phyloP scores from a whole-genome alignment of 2,888 invertebrate genomes.

The Anthophora plumipes region DNA sequence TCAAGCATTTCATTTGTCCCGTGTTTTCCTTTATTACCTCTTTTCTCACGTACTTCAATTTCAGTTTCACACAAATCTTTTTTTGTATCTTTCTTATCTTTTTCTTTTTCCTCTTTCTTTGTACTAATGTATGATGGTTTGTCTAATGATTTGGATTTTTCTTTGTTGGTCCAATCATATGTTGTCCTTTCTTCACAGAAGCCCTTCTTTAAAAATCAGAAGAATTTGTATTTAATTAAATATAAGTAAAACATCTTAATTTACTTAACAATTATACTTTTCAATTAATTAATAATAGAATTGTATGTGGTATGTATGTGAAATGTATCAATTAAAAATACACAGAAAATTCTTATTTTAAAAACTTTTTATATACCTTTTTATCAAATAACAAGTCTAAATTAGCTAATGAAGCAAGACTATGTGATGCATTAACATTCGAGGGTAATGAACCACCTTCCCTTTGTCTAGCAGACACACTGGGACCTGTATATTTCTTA shows the following conservation, averaged over 20 bases:
- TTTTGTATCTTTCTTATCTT: conserved; percentile 78
- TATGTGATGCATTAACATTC: conserved; percentile 86
- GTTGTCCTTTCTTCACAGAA: conserved; percentile 80
- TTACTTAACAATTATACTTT: no score
- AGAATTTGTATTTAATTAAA: conserved; percentile 20
- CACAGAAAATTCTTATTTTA: background rate
- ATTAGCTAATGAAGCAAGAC: conserved; percentile 80
- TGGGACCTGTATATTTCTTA: conserved; percentile 80
- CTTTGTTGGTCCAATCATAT: conserved; percentile 83
- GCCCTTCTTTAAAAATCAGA: conserved; percentile 73
- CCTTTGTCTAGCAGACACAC: conserved; percentile 86
- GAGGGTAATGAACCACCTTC: conserved; percentile 89
- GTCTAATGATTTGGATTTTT: conserved; percentile 82
- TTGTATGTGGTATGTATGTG: no score
- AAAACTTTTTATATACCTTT: conserved; percentile 74
- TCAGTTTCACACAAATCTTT: conserved; percentile 71
- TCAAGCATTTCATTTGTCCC: conserved; percentile 83
- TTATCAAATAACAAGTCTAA: conserved; percentile 82
- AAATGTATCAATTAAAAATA: no score
- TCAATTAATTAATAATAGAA: no score
- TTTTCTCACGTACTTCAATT: conserved; percentile 73
- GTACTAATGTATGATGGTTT: conserved; percentile 78
- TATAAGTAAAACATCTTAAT: background rate
- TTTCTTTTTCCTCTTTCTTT: conserved; percentile 81
- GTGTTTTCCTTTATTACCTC: conserved; percentile 77